A percentile compares a stretch with the other conserved stretches of the same genome.
Evolutionary conservation across 2,113 vertebrate genomes (phyloP).

Genomic region (Syngnathus floridae): DNA sequence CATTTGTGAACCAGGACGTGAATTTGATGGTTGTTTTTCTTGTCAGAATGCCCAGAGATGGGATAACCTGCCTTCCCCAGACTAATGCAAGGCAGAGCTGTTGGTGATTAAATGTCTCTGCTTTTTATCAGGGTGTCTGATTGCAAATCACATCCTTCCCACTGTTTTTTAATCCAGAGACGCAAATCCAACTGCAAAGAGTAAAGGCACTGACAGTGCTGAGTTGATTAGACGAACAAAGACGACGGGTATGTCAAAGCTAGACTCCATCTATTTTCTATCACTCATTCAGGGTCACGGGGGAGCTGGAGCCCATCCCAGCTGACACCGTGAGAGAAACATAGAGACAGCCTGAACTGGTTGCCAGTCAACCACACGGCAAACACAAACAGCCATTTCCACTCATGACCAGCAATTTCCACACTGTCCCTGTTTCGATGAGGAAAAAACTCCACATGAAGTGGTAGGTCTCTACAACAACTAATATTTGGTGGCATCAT

Average conservation of each 20-base stretch:
- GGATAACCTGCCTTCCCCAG: background rate
- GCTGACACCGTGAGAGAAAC: background rate
- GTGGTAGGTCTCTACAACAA: too few relatives aligned
- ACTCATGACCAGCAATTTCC: too few relatives aligned
- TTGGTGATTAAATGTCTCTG: slow-evolving; percentile 7
- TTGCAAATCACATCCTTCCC: slow-evolving; percentile 11
- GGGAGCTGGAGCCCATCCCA: background rate
- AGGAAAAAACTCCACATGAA: background rate
- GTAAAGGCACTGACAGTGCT: background rate
- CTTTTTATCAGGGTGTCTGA: slow-evolving; percentile 23
- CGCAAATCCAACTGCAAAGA: background rate
- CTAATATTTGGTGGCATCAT: too few relatives aligned
- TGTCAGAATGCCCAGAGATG: background rate
- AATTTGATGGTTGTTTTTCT: background rate
- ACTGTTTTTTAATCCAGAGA: slow-evolving; percentile 1
- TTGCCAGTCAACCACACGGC: background rate
- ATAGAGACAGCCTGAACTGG: background rate
- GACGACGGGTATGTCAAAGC: background rate
- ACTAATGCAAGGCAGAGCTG: slow-evolving; percentile 1
- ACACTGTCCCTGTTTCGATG: background rate
- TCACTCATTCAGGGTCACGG: background rate
- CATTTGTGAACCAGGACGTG: background rate
- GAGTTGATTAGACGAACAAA: background rate
- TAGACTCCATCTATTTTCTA: background rate
- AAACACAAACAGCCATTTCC: background rate